Evolutionary conservation across 2,797 vertebrate species (phyloP).

Genomic region (Mareca penelope): DNA sequence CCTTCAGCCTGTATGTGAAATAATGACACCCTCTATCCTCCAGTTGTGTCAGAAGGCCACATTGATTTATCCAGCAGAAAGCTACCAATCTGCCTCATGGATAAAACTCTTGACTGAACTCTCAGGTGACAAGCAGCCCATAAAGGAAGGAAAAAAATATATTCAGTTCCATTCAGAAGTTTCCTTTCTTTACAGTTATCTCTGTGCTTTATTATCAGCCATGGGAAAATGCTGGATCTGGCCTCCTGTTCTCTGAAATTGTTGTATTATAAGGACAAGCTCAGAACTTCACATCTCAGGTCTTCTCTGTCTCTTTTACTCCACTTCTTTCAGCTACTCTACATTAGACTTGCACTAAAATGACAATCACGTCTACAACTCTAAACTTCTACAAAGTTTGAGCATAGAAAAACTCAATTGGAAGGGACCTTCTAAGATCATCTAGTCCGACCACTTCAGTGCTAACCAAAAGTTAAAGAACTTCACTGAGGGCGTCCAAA

Average conservation of each 20-base stretch:
- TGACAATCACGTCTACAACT: rapidly evolving
- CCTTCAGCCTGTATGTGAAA: neutral
- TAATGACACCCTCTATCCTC: neutral
- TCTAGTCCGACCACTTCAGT: neutral
- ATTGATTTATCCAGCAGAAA: neutral
- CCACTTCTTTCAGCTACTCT: neutral
- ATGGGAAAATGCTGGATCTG: neutral
- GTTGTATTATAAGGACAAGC: neutral
- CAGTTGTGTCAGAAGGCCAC: neutral
- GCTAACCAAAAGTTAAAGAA: neutral
- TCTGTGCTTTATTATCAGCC: neutral
- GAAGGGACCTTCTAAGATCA: neutral
- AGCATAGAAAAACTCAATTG: neutral
- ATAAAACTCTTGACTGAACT: neutral
- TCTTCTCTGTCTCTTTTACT: neutral
- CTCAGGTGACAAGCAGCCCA: neutral
- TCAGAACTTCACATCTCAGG: neutral
- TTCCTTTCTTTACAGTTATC: neutral
- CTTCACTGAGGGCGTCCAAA: neutral
- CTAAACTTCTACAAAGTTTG: neutral
- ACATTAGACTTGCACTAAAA: neutral
- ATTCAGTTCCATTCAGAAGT: neutral
- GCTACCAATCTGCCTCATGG: neutral
- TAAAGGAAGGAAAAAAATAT: neutral
- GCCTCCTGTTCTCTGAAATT: neutral